Evolutionary conservation across 2,888 invertebrate genomes (phyloP).

Genomic region (Abscondita cerata): DNA sequence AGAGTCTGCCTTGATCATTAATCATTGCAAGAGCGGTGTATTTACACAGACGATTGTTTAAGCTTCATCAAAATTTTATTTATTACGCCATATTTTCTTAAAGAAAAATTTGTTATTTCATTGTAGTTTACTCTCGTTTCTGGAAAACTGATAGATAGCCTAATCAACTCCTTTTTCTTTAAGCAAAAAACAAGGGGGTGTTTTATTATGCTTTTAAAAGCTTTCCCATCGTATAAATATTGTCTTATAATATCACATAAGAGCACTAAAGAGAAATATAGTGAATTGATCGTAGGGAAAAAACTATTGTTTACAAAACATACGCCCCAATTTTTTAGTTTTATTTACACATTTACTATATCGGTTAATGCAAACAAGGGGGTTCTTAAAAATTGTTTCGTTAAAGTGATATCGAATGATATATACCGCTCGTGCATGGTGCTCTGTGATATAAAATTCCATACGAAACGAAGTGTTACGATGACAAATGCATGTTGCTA

Average conservation of each 20-base stretch:
- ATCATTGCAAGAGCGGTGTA: slow-evolving; percentile 24
- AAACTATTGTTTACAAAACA: slow-evolving; percentile 41
- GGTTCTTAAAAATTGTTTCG: slow-evolving; percentile 5
- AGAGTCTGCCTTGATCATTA: slow-evolving; percentile 22
- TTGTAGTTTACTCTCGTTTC: no score
- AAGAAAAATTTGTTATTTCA: slow-evolving; percentile 14
- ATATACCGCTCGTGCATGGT: no score
- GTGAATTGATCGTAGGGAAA: slow-evolving; percentile 38
- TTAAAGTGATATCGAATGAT: neutral
- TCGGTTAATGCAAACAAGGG: neutral
- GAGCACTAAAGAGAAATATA: slow-evolving; percentile 42
- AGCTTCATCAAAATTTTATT: neutral
- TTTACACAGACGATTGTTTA: slow-evolving; percentile 1
- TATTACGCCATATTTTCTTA: slow-evolving; percentile 3
- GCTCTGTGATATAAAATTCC: no score
- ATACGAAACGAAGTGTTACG: no score
- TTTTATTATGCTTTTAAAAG: slow-evolving; percentile 54
- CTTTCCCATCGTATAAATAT: slow-evolving; percentile 53
- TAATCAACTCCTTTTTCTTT: slow-evolving; percentile 27
- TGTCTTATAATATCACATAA: slow-evolving; percentile 54
- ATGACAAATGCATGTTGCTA: no score
- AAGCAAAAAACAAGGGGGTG: slow-evolving; percentile 33
- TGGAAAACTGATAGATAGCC: no score
- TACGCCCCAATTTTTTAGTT: slow-evolving; percentile 14
- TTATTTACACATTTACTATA: neutral